Base-by-base conservation (phyloP, 1,140 invertebrate species). In the Pachypeltis micranthus region DNA sequence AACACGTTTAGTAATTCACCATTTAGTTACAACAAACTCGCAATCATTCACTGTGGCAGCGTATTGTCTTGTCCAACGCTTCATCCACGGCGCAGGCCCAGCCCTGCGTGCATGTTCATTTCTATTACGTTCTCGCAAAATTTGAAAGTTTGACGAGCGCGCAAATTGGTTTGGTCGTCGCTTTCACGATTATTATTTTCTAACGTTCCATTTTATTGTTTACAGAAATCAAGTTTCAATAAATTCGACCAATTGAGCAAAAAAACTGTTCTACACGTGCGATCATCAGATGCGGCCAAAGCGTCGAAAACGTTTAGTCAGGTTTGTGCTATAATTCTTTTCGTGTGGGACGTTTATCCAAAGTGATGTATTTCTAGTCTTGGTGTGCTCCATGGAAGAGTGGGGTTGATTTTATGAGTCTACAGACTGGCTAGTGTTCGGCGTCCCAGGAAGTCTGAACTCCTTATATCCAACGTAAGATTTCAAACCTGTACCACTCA, bases 221-320 rank as follows among this genome's bases (percentile, higher is more conserved):
- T 79, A 28, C 76, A 88, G 86, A 87, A 85, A 79, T 85, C 83
- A 66, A 87, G 85, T 75, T 87, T 87, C 72, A 86, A 78, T 67
- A 86, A 87, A 77, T 87, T 86, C 73, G 84, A 87, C 70, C 80
- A 84, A 59, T 73, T 85, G 31, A 81, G 80, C 68, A 87, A 86
- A 74, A 85, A 85, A 71, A 80, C 81, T 66, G 75, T 83, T 23
- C 76, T 85, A 16, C 82, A 86, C 73, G 80, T 84, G 61, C 77
- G 83, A 66, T 84, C 82, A 55, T 79, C 80, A 63, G 83, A 86
- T 72, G 77, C 82, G 63, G 75, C 77, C 65, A 85, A 85, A 76
- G 81, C 82, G 28, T 82, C 85, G 70, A 79, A 84, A 69, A 81
- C 85, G 69, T 81, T 85, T 67, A 83, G 80, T 75, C 73, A 77